Evolutionary conservation across 92 coral and sea anemone genomes (phyloP).

Genomic region (Zoanthus solanderi): DNA sequence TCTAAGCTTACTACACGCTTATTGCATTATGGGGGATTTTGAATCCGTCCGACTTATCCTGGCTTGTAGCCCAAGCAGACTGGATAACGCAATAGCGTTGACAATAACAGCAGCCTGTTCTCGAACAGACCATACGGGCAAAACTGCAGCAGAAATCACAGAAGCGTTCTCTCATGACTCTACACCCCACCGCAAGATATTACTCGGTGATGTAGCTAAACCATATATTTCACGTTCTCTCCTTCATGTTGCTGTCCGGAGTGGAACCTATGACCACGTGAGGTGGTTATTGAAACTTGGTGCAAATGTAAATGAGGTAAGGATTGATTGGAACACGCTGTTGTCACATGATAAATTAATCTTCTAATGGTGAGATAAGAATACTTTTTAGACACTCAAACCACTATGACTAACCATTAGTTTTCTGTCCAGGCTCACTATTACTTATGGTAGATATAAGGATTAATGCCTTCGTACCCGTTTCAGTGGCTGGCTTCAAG

Average conservation of each 20-base stretch:
- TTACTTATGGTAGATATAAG: no score
- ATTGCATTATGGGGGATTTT: slow-evolving; percentile 40
- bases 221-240: slow-evolving; percentile 34
- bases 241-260: slow-evolving; percentile 27
- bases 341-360: neutral
- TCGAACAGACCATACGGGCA: neutral
- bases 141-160: slow-evolving; percentile 39
- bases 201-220: slow-evolving; percentile 12
- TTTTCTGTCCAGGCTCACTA: no score
- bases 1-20: slow-evolving; percentile 37
- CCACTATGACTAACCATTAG: no score
- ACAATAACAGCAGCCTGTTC: neutral
- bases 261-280: slow-evolving; percentile 41
- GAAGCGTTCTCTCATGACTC: neutral
- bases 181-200: slow-evolving; percentile 3
- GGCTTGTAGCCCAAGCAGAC: slow-evolving; percentile 24
- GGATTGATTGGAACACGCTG: neutral
- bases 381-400: no score
- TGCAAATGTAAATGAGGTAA: slow-evolving; percentile 33
- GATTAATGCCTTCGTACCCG: no score
- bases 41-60: slow-evolving; percentile 23
- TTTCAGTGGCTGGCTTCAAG: no score
- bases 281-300: slow-evolving; percentile 40
- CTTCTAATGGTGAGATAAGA: neutral
- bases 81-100: slow-evolving; percentile 32